phyloP scores from a whole-genome alignment of 1,140 invertebrate species.

The Bombus soroeensis region DNA sequence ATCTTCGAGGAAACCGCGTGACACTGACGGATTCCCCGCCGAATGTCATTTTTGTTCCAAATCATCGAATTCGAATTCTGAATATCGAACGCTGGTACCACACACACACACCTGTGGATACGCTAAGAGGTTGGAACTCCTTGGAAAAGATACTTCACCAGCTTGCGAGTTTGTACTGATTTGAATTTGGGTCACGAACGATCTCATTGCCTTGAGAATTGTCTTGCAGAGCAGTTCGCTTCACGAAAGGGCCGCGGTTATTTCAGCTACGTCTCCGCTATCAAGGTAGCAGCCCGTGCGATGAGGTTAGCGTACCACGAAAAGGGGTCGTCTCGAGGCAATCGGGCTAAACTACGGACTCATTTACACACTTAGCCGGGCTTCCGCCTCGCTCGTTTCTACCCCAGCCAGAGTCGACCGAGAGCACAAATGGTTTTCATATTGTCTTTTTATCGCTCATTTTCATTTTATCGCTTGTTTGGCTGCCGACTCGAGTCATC shows the following conservation, averaged over 20 bases:
- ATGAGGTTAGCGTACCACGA: constrained; percentile 71
- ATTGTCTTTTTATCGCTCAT: constrained; percentile 83
- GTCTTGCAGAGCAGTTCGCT: constrained; percentile 61
- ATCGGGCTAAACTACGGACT: constrained; percentile 80
- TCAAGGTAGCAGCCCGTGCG: constrained; percentile 58
- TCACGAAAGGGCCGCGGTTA: constrained; percentile 58
- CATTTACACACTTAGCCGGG: constrained; percentile 80
- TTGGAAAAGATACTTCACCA: constrained; percentile 42
- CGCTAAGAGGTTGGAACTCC: neutral
- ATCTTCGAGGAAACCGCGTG: neutral
- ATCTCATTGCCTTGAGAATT: constrained; percentile 64
- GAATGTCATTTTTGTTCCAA: neutral
- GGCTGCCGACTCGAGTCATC: constrained; percentile 64
- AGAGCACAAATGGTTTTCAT: constrained; percentile 80
- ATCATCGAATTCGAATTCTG: neutral
- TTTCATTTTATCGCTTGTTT: constrained; percentile 83
- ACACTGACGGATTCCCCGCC: neutral
- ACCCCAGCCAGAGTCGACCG: constrained; percentile 46
- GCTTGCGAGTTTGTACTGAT: constrained; percentile 51
- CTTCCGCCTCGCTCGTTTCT: constrained; percentile 70
- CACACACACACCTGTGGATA: constrained; percentile 32
- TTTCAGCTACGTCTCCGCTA: constrained; percentile 61
- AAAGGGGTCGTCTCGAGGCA: constrained; percentile 75
- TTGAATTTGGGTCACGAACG: constrained; percentile 67
- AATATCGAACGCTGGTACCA: too few species aligned